Percentiles rank a stretch among this genome's conserved stretches.
These are phyloP conservation scores for Chironomus riparius DNA, from an alignment of 2,888 invertebrate genomes.

Conservation along the genomic window DNA sequence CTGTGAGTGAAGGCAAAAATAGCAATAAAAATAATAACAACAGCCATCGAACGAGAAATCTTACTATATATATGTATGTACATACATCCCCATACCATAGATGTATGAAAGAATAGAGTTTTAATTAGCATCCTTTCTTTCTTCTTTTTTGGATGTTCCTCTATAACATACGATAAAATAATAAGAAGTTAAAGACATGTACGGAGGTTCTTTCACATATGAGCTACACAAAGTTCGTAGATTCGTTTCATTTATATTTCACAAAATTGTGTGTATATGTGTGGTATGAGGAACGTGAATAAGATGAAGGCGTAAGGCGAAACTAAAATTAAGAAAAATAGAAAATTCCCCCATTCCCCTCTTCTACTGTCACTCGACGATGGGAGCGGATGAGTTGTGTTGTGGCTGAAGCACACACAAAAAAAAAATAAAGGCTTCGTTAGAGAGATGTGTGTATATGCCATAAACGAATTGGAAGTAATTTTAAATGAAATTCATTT, in stretches of 20 bases:
- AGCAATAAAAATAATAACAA: slow-evolving; percentile 23
- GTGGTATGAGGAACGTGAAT: not conserved
- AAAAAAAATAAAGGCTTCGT: not conserved
- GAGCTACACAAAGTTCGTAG: too few relatives aligned
- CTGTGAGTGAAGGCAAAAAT: not conserved
- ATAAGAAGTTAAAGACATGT: not conserved
- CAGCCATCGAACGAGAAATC: slow-evolving; percentile 7
- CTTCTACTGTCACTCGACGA: not conserved
- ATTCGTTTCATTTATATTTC: too few relatives aligned
- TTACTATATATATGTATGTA: not conserved
- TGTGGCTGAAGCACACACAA: not conserved
- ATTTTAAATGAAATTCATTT: slow-evolving; percentile 12
- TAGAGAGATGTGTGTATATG: not conserved
- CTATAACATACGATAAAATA: too few relatives aligned
- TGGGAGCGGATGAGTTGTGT: not conserved
- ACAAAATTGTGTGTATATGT: not conserved
- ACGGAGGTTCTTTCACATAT: too few relatives aligned
- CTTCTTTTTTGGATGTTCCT: not conserved
- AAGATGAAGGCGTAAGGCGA: not conserved
- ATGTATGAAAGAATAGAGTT: slow-evolving; percentile 18
- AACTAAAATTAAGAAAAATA: slow-evolving; percentile 22
- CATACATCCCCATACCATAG: not conserved
- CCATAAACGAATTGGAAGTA: not conserved
- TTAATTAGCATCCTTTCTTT: slow-evolving; percentile 19
- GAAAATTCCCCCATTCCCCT: not conserved